Evolutionary conservation across 2,797 vertebrate species (phyloP), one percentile per base, ranked within the genome.

Genomic region (Rhabdomys pumilio): DNA sequence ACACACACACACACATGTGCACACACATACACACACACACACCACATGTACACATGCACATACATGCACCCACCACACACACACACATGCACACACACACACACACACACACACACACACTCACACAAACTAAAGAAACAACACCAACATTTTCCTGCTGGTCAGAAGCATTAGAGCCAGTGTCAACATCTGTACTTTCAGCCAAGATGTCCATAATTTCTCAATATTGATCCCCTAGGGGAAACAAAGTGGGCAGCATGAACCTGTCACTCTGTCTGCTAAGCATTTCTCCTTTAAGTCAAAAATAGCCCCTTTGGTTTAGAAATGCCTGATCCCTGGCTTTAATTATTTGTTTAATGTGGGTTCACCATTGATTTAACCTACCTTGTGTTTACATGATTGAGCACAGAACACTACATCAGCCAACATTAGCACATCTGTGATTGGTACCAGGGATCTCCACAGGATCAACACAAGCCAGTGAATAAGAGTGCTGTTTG

Each of bases 201-300:
- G 76, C 3, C 61, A 47, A 88, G 38, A 87, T 24, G 82, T 94
- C 53, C 41, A 50, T 82, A 92, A 91, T 87, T 88, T 84, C 57
- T 95, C 50, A 80, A 63, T 41, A 88, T 47, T 17, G 0, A 79
- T 77, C 47, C 44, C 24, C 34, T 1, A 57, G 44, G 89, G 61
- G 76, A 73, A 84, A 87, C 26, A 44, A 77, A 63, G 53, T 55
- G 69, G 22, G 41, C 3, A 24, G 3, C 24, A 7, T 41, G 79
- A 44, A 4, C 26, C 14, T 79, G 19, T 26, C 6, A 11, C 50
- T 89, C 31, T 91, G 5, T 59, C 38, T 63, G 29, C 55, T 75
- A 20, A 69, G 31, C 10, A 47, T 4, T 1, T 3, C 10, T 80
- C 19, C 57, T 26, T 76, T 93, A 9, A 12, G 80, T 55, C 63